Conservation (phyloP, 2,888 invertebrate genomes). For the Spisula subtruncata region DNA sequence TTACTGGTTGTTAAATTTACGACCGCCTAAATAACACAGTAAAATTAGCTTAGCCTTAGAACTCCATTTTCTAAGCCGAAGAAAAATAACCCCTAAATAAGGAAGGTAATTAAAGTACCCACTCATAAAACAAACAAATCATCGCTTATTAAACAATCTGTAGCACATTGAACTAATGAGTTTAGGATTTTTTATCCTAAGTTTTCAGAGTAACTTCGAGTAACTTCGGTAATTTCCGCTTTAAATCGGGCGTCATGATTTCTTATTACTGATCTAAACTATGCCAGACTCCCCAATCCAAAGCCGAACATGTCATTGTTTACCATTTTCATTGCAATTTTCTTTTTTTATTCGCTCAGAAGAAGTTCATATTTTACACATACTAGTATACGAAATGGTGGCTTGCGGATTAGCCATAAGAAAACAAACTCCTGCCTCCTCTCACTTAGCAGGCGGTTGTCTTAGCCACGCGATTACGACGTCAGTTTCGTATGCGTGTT, state of each 20-base stretch:
- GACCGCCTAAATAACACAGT: constrained; percentile 48
- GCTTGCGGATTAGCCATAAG: too few relatives aligned
- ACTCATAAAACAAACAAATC: constrained; percentile 8
- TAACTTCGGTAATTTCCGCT: background rate
- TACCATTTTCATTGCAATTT: too few relatives aligned
- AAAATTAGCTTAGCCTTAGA: constrained; percentile 43
- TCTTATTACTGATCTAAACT: too few relatives aligned
- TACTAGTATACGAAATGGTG: too few relatives aligned
- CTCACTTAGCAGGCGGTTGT: too few relatives aligned
- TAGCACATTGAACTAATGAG: background rate
- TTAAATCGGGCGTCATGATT: background rate
- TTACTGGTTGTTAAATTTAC: constrained; percentile 68
- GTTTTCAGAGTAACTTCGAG: background rate
- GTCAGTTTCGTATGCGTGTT: too few relatives aligned
- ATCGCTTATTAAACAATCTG: background rate
- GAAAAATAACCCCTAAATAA: constrained; percentile 26
- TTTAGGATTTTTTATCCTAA: background rate
- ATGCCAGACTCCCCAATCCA: too few relatives aligned
- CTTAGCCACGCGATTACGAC: too few relatives aligned
- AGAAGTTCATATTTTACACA: too few relatives aligned
- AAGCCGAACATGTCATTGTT: too few relatives aligned
- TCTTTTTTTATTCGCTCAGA: too few relatives aligned
- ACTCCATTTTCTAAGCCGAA: constrained; percentile 39
- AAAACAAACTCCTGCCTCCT: too few relatives aligned
- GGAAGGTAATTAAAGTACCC: background rate